Percentiles rank a stretch among this genome's conserved stretches.
Conservation (phyloP, 1,140 invertebrate species). For the Campoletis sonorensis region DNA sequence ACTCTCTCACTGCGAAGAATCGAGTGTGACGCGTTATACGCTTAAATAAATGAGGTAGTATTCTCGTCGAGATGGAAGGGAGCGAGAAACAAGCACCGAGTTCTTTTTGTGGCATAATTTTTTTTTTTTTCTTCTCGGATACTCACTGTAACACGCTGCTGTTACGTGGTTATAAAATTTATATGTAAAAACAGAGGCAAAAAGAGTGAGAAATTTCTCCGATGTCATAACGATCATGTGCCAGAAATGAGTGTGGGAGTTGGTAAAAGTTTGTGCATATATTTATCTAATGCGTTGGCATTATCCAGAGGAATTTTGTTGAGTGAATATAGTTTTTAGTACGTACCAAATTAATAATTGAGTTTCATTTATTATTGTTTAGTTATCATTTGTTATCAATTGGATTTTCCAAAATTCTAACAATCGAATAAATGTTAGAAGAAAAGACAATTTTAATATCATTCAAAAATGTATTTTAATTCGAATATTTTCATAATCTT, state of each 20-base stretch:
- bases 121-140: neutral
- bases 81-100: neutral
- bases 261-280: neutral
- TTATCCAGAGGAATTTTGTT: neutral
- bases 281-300: too few relatives aligned
- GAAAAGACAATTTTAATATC: neutral
- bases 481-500: neutral
- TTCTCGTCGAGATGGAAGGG: neutral
- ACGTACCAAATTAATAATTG: too few relatives aligned
- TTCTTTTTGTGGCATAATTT: neutral
- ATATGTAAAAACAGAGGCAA: constrained; percentile 28
- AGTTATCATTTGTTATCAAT: too few relatives aligned
- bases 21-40: constrained; percentile 7
- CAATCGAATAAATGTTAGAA: neutral
- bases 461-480: neutral
- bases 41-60: constrained; percentile 38
- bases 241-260: constrained; percentile 5
- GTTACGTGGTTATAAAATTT: constrained; percentile 38
- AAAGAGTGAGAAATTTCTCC: constrained; percentile 40
- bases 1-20: constrained; percentile 37
- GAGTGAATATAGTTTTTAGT: too few relatives aligned
- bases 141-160: neutral
- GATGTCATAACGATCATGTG: constrained; percentile 32
- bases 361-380: neutral
- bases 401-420: too few relatives aligned